Conservation (phyloP, 2,113 vertebrate genomes). For the Polypterus senegalus region DNA sequence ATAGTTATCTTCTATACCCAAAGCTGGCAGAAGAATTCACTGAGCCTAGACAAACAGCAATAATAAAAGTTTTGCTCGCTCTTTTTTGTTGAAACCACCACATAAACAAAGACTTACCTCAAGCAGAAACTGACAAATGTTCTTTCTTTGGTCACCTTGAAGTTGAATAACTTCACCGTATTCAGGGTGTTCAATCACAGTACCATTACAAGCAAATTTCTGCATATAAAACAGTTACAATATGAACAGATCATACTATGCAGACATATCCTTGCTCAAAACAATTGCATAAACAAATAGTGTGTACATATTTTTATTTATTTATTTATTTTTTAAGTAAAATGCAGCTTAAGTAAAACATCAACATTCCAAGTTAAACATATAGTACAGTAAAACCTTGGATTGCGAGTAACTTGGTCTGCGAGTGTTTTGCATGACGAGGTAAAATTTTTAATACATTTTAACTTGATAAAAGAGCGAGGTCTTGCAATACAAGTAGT, state of each 20-base stretch:
- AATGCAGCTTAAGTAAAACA: too few species aligned
- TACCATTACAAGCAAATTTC: conserved; percentile 76
- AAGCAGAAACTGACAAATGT: conserved; percentile 68
- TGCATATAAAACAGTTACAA: conserved; percentile 21
- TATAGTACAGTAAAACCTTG: too few species aligned
- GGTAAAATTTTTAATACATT: too few species aligned
- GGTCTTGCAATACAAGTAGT: too few species aligned
- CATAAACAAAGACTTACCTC: conserved; percentile 45
- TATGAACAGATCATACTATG: not conserved
- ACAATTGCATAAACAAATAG: too few species aligned
- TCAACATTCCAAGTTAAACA: too few species aligned
- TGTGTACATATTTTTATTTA: too few species aligned
- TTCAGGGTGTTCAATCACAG: conserved; percentile 70
- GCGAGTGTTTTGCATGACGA: too few species aligned
- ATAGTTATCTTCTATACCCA: not conserved
- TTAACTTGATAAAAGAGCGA: too few species aligned
- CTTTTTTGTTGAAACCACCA: not conserved
- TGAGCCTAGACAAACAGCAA: not conserved
- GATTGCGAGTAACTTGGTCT: too few species aligned
- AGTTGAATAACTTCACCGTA: conserved; percentile 76
- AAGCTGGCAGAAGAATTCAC: not conserved
- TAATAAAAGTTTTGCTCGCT: conserved; percentile 6
- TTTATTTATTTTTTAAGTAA: too few species aligned
- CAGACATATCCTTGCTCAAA: too few species aligned
- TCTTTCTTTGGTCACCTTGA: conserved; percentile 69